phyloP scores from a whole-genome alignment of 2,797 vertebrate species.

The Gallirallus australis region DNA sequence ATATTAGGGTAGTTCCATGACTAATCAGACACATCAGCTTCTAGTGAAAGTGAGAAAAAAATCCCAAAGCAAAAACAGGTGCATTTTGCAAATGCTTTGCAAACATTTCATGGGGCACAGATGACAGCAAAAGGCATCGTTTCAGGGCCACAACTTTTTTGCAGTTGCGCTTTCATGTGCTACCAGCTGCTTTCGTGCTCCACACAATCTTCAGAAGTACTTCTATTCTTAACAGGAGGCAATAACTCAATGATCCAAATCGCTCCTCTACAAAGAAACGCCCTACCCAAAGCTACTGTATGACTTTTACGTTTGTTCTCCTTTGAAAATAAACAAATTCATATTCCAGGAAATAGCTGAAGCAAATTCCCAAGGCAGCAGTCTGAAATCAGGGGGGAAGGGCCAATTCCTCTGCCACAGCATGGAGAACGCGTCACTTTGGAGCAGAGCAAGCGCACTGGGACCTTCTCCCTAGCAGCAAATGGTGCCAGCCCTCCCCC shows the following conservation, averaged over 20 bases:
- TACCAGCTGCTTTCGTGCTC: neutral
- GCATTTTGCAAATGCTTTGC: neutral
- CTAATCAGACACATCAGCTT: neutral
- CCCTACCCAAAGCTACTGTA: neutral
- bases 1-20: neutral
- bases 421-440: fast-evolving
- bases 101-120: fast-evolving
- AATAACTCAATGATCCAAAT: neutral
- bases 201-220: neutral
- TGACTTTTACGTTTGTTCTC: conserved; percentile 40
- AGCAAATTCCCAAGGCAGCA: conserved; percentile 50
- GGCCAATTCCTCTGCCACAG: neutral
- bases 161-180: neutral
- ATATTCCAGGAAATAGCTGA: conserved; percentile 60
- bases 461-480: neutral
- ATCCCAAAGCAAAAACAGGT: neutral
- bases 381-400: neutral
- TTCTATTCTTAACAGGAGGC: neutral
- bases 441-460: neutral
- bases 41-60: neutral
- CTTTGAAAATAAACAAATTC: conserved; percentile 62
- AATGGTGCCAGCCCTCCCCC: neutral
- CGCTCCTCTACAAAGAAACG: neutral
- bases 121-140: neutral
- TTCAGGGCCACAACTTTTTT: neutral